A percentile compares a stretch with the other conserved stretches of the same genome.
phyloP scores from a whole-genome alignment of 1,140 invertebrate species.

The Diorhabda elongata region DNA sequence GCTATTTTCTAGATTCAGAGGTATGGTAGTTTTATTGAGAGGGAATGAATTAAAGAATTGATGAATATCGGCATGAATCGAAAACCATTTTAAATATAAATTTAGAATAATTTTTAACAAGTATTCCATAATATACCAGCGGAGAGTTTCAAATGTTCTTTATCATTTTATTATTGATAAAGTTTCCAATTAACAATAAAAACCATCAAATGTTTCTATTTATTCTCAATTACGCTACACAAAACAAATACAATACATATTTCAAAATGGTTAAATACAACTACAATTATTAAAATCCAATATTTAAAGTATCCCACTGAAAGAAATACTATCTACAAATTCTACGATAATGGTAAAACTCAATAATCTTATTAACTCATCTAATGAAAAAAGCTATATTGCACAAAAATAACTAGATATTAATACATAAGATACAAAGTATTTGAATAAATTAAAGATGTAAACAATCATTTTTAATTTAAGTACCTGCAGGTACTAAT shows the following conservation, averaged over 20 bases:
- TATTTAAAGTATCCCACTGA: slow-evolving; percentile 10
- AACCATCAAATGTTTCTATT: slow-evolving; percentile 5
- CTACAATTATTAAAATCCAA: slow-evolving; percentile 12
- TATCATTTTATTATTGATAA: neutral
- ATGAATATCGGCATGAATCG: no score
- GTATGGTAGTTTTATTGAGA: no score
- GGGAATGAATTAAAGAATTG: no score
- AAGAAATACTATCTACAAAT: slow-evolving; percentile 15
- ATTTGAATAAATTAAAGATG: neutral
- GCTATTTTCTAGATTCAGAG: no score
- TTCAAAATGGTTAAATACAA: slow-evolving; percentile 18
- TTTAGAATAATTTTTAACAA: no score
- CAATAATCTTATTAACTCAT: slow-evolving; percentile 4
- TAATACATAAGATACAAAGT: neutral
- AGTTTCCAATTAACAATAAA: slow-evolving; percentile 3
- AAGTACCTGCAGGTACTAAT: neutral
- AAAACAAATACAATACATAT: slow-evolving; percentile 19
- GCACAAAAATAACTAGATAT: neutral
- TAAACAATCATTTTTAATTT: neutral
- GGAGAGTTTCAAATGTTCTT: no score
- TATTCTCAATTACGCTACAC: slow-evolving; percentile 15
- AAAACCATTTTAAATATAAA: no score
- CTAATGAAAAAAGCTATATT: neutral
- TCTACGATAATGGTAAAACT: slow-evolving; percentile 12
- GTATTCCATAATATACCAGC: no score